A percentile compares a stretch with the other conserved stretches of the same genome.
These are phyloP conservation scores for Acrobasis consociella DNA, from an alignment of 2,888 invertebrate species.

Conservation along the genomic window DNA sequence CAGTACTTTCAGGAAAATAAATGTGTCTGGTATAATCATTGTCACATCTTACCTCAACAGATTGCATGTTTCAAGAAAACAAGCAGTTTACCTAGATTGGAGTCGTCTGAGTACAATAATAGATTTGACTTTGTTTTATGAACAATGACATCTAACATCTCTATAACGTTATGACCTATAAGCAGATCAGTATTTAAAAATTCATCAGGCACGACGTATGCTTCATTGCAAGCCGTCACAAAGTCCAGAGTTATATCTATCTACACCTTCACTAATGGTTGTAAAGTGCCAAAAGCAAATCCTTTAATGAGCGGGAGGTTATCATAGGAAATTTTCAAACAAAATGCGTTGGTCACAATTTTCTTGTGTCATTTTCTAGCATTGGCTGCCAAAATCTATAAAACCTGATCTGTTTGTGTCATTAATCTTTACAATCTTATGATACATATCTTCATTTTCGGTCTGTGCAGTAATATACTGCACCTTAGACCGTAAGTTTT, in stretches of 20 bases:
- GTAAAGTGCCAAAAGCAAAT: constrained; percentile 5
- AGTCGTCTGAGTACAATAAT: too few relatives aligned
- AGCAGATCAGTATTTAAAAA: constrained; percentile 15
- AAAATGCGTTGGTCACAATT: neutral
- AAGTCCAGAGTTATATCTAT: constrained; percentile 1
- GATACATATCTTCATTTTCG: neutral
- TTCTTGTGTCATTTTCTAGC: constrained; percentile 16
- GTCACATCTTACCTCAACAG: too few relatives aligned
- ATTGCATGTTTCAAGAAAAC: too few relatives aligned
- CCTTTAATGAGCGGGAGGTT: constrained; percentile 5
- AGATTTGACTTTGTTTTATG: constrained; percentile 4
- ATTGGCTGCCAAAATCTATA: constrained; percentile 20
- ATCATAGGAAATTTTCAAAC: neutral
- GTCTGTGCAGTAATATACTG: neutral
- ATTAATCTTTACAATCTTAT: constrained; percentile 5
- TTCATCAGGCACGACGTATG: constrained; percentile 2
- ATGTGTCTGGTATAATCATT: too few relatives aligned
- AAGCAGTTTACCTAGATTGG: too few relatives aligned
- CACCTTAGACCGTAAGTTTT: neutral
- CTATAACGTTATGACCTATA: constrained; percentile 17
- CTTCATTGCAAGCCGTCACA: neutral
- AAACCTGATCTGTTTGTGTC: constrained; percentile 2
- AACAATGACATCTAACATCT: neutral
- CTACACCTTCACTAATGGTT: neutral
- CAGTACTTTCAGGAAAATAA: too few relatives aligned